phyloP scores from a whole-genome alignment of 37 sponge, comb jelly and placozoan genomes.

The Mnemiopsis leidyi region DNA sequence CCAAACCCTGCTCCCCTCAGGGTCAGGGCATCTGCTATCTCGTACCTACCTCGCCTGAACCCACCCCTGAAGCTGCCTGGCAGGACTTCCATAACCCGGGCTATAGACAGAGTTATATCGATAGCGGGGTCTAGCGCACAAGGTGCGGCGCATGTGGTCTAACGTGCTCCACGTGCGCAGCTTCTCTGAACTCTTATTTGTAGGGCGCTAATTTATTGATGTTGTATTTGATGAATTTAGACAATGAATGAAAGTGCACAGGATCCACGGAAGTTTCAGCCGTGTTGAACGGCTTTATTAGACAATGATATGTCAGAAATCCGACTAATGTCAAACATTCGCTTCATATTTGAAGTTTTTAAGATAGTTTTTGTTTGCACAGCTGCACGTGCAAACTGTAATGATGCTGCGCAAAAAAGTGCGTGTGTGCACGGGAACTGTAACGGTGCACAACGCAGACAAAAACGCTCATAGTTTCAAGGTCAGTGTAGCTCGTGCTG shows the following conservation, averaged over 20 bases:
- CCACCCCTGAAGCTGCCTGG: neutral
- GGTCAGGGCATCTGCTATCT: neutral
- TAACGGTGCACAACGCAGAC: no score
- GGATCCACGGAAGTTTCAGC: neutral
- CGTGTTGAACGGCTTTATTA: neutral
- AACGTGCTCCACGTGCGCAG: neutral
- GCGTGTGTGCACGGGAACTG: no score
- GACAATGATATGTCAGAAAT: neutral
- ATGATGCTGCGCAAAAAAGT: neutral
- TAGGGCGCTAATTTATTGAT: neutral
- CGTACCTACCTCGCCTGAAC: slow-evolving; percentile 10
- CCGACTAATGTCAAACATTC: neutral
- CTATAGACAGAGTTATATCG: slow-evolving; percentile 42
- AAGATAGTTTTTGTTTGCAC: neutral
- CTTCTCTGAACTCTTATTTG: neutral
- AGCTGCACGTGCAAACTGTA: neutral
- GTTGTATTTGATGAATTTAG: neutral
- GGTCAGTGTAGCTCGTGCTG: no score
- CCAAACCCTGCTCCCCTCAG: slow-evolving; percentile 11
- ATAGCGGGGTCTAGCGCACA: neutral
- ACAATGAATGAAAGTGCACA: neutral
- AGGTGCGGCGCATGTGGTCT: neutral
- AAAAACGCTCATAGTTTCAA: no score
- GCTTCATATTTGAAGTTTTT: neutral
- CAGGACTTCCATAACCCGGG: slow-evolving; percentile 62